phyloP scores from a whole-genome alignment of 2,113 vertebrate species.

The Strigops habroptila region DNA sequence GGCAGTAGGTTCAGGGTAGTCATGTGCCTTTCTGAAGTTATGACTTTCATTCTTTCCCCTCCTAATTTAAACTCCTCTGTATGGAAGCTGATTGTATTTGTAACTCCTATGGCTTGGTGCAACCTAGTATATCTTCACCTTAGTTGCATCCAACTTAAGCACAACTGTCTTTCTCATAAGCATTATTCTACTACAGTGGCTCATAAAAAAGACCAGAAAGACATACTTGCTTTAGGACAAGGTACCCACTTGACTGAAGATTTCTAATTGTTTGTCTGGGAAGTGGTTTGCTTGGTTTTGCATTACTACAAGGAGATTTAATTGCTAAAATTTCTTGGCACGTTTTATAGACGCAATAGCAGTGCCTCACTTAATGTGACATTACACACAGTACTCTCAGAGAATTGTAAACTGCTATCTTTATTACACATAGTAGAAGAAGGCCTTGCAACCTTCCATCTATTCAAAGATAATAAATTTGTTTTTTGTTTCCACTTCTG shows the following conservation, averaged over 20 bases:
- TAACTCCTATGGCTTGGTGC: background rate
- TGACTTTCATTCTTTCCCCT: rapidly evolving
- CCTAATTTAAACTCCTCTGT: background rate
- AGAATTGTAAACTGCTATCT: background rate
- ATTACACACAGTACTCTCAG: background rate
- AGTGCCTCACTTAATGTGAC: background rate
- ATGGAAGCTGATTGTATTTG: background rate
- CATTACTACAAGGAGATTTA: background rate
- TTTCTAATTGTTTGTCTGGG: background rate
- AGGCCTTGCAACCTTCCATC: background rate
- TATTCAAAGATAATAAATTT: background rate
- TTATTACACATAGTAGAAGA: background rate
- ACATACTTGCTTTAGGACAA: background rate
- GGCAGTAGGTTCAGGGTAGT: background rate
- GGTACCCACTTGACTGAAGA: background rate
- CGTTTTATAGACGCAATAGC: background rate
- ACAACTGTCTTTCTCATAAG: background rate
- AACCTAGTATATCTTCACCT: background rate
- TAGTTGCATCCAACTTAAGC: background rate
- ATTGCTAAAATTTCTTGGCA: background rate
- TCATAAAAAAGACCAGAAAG: background rate
- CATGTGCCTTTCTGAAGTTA: background rate
- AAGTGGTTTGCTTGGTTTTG: background rate
- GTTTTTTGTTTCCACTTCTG: background rate
- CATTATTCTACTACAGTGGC: background rate